phyloP scores from a whole-genome alignment of 2,113 vertebrate species.

The Myotis davidii region DNA sequence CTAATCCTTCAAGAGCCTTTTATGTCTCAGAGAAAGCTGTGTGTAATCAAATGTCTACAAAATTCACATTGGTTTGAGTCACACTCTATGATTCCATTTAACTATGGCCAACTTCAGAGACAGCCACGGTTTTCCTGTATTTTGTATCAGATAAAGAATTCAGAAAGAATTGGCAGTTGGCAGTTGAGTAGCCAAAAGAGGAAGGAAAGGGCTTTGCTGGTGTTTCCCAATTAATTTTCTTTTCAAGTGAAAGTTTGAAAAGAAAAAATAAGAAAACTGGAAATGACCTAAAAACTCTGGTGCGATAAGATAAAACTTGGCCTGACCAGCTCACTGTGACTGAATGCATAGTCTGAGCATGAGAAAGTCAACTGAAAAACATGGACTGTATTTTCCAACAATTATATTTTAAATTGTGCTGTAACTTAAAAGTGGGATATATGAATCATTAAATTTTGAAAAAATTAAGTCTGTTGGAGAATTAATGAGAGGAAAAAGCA shows the following conservation, averaged over 20 bases:
- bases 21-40: conserved; percentile 76
- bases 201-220: conserved; percentile 59
- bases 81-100: conserved; percentile 78
- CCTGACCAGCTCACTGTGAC: background rate
- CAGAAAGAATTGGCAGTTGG: conserved; percentile 59
- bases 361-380: background rate
- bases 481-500: conserved; percentile 16
- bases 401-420: background rate
- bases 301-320: conserved; percentile 28
- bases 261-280: conserved; percentile 63
- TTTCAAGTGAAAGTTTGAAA: conserved; percentile 61
- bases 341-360: background rate
- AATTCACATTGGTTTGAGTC: conserved; percentile 45
- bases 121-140: conserved; percentile 40
- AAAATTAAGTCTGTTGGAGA: conserved; percentile 41
- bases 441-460: background rate
- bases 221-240: conserved; percentile 76
- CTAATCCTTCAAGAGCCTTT: conserved; percentile 80
- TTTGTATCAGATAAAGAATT: conserved; percentile 76
- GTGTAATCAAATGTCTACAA: conserved; percentile 77
- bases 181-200: conserved; percentile 64
- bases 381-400: background rate
- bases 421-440: background rate
- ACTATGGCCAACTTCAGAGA: conserved; percentile 80
- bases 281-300: conserved; percentile 54